phyloP scores from a whole-genome alignment of 2,888 invertebrate genomes.

The Myopa tessellatipennis region DNA sequence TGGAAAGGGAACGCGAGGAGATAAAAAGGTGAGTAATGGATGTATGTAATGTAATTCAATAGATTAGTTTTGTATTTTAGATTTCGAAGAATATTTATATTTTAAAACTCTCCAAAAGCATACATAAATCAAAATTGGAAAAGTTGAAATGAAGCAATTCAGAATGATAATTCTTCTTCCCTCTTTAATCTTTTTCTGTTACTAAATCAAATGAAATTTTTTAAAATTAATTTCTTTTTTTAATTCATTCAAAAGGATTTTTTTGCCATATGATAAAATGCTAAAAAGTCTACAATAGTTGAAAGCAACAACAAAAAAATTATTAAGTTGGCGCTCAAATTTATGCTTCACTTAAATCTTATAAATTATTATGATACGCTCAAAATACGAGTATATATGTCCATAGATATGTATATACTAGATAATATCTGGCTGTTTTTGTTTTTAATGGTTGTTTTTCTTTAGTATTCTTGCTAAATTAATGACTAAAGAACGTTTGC shows the following conservation, averaged over 20 bases:
- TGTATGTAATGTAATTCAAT: background rate
- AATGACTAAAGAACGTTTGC: constrained; percentile 39
- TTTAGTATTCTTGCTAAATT: constrained; percentile 23
- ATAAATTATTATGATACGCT: background rate
- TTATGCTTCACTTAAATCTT: constrained; percentile 6
- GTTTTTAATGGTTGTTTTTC: constrained; percentile 3
- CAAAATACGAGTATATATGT: background rate
- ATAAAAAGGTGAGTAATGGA: constrained; percentile 71
- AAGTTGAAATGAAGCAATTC: no score
- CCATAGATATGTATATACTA: constrained; percentile 2
- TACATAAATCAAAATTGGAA: no score
- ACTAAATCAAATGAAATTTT: no score
- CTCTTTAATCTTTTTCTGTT: no score
- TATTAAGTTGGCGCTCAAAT: background rate
- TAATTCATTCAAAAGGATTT: background rate
- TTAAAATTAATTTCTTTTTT: background rate
- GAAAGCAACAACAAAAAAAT: background rate
- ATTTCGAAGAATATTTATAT: background rate
- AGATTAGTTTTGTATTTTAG: background rate
- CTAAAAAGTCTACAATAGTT: no score
- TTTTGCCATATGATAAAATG: no score
- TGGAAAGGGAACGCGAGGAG: constrained; percentile 77
- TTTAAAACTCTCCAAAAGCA: no score
- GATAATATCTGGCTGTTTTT: no score
- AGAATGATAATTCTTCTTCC: no score